These are phyloP conservation scores for Merodon equestris DNA, from an alignment of 2,888 invertebrate species.

Conservation along the genomic window DNA sequence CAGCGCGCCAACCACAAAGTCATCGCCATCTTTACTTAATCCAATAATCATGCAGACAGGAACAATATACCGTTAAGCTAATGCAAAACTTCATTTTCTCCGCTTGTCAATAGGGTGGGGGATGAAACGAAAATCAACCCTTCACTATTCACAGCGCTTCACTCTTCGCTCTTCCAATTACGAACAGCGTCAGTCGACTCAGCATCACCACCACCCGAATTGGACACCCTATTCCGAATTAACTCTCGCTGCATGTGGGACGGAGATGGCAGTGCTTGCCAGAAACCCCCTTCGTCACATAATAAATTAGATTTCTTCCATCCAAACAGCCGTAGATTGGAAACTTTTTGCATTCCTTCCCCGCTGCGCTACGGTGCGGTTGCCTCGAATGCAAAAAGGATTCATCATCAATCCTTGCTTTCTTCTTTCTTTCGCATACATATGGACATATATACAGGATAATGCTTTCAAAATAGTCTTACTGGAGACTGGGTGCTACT, in stretches of 20 bases:
- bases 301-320: constrained; percentile 67
- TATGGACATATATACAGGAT: constrained; percentile 17
- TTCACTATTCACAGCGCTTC: constrained; percentile 54
- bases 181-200: constrained; percentile 49
- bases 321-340: constrained; percentile 33
- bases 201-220: constrained; percentile 19
- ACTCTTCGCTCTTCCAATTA: constrained; percentile 48
- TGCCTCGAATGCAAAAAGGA: constrained; percentile 50
- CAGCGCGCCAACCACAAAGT: constrained; percentile 43
- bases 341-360: constrained; percentile 64
- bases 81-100: constrained; percentile 60
- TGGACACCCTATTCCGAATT: constrained; percentile 41
- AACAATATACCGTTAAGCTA: constrained; percentile 54
- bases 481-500: not conserved
- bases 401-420: constrained; percentile 61
- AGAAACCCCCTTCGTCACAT: constrained; percentile 63
- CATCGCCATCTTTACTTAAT: constrained; percentile 61
- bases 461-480: constrained; percentile 47
- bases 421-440: constrained; percentile 6
- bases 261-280: constrained; percentile 19
- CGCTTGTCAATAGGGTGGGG: not conserved
- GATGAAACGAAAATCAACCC: constrained; percentile 40
- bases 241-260: constrained; percentile 51
- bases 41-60: constrained; percentile 62
- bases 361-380: not conserved